These are phyloP conservation scores for Sycophila texana DNA, from an alignment of 2,888 invertebrate genomes.

Conservation along the genomic window DNA sequence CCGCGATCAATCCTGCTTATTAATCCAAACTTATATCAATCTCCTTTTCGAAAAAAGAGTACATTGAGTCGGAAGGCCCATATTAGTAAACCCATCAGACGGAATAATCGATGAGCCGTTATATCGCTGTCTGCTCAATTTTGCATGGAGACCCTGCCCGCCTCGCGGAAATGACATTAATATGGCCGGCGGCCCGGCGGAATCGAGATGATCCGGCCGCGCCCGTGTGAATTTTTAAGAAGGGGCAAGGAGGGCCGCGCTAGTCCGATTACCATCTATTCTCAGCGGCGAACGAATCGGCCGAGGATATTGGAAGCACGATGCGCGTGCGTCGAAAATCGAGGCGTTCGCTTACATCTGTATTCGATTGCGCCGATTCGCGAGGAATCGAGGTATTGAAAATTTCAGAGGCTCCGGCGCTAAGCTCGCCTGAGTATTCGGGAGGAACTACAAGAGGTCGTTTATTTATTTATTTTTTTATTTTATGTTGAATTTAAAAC, in stretches of 20 bases:
- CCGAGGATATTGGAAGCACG: conserved; percentile 39
- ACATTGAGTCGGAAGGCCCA: neutral
- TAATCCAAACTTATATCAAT: too few species aligned
- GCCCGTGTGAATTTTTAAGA: conserved; percentile 46
- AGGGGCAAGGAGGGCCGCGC: conserved; percentile 14
- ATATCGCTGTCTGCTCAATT: conserved; percentile 40
- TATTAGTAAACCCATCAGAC: conserved; percentile 41
- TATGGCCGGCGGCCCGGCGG: conserved; percentile 16
- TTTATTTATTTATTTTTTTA: too few species aligned
- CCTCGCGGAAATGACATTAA: conserved; percentile 38
- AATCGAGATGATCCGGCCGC: conserved; percentile 36
- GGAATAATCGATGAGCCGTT: conserved; percentile 42
- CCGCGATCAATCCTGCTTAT: too few species aligned
- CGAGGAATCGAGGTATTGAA: neutral
- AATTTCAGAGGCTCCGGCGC: neutral
- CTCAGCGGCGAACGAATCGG: conserved; percentile 15
- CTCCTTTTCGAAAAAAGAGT: too few species aligned
- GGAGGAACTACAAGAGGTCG: neutral
- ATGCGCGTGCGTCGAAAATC: conserved; percentile 39
- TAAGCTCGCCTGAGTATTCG: neutral
- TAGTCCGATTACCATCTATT: conserved; percentile 27
- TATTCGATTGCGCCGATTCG: neutral
- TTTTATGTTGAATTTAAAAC: too few species aligned
- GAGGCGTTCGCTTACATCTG: neutral
- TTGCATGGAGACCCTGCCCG: neutral